These are phyloP conservation scores for Harpagoxenus sublaevis DNA, from an alignment of 2,888 invertebrate genomes.

Conservation along the genomic window DNA sequence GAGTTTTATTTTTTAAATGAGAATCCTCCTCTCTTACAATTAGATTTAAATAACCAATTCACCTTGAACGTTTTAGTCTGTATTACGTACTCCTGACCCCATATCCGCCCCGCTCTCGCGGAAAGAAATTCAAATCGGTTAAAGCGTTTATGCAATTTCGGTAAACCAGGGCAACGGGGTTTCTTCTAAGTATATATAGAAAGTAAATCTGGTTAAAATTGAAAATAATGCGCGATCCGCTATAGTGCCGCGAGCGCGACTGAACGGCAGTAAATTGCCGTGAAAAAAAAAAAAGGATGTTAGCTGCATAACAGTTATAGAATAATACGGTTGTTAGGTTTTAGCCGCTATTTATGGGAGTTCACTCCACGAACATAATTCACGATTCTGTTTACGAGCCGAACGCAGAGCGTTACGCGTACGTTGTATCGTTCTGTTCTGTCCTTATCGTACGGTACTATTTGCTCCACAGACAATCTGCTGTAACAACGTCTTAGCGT, in stretches of 20 bases:
- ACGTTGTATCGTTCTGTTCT: conserved; percentile 32
- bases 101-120: background rate
- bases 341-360: conserved; percentile 46
- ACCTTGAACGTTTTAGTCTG: background rate
- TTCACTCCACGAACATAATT: background rate
- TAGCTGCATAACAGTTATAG: conserved; percentile 47
- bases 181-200: conserved; percentile 22
- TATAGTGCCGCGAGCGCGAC: conserved; percentile 46
- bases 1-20: background rate
- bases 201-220: conserved; percentile 53
- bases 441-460: conserved; percentile 1
- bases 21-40: background rate
- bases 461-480: background rate
- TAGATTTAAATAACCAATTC: background rate
- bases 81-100: background rate
- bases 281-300: conserved; percentile 28
- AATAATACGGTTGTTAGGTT: conserved; percentile 52
- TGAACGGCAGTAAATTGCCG: conserved; percentile 57
- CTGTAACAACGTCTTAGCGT: conserved; percentile 1
- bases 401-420: conserved; percentile 8
- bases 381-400: conserved; percentile 17
- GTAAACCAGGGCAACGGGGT: conserved; percentile 23
- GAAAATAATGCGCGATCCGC: conserved; percentile 54
- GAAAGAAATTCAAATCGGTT: conserved; percentile 23
- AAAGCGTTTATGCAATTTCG: conserved; percentile 36